These are phyloP conservation scores for Pelecanus crispus DNA, from an alignment of 2,113 vertebrate genomes.

Conservation along the genomic window DNA sequence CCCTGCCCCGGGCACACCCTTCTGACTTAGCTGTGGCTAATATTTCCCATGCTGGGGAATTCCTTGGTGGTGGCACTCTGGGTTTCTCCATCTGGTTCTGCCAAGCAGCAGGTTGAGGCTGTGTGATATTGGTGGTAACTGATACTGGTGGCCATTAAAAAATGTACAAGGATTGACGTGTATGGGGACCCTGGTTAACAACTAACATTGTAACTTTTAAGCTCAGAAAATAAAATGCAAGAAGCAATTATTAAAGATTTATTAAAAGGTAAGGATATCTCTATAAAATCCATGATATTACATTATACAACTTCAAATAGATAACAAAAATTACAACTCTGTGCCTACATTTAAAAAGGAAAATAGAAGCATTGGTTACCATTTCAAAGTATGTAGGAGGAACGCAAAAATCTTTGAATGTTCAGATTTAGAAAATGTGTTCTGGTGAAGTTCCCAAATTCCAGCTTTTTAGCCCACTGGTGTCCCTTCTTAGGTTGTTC, in stretches of 20 bases:
- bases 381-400: background rate
- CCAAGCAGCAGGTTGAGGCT: fast-evolving
- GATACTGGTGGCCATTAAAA: background rate
- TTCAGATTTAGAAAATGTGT: background rate
- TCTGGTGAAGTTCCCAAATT: background rate
- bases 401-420: background rate
- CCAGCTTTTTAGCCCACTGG: background rate
- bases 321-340: background rate
- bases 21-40: background rate
- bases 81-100: background rate
- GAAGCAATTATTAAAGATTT: background rate
- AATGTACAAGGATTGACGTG: background rate
- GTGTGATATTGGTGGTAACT: background rate
- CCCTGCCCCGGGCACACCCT: background rate
- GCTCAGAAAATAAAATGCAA: background rate
- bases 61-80: background rate
- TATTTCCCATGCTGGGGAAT: background rate
- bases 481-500: background rate
- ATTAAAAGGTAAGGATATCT: background rate
- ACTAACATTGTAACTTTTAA: background rate
- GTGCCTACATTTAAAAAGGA: background rate
- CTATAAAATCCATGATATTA: background rate
- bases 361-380: background rate
- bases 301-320: background rate
- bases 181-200: background rate